phyloP scores from a whole-genome alignment of 2,113 vertebrate genomes.

The Peromyscus californicus region DNA sequence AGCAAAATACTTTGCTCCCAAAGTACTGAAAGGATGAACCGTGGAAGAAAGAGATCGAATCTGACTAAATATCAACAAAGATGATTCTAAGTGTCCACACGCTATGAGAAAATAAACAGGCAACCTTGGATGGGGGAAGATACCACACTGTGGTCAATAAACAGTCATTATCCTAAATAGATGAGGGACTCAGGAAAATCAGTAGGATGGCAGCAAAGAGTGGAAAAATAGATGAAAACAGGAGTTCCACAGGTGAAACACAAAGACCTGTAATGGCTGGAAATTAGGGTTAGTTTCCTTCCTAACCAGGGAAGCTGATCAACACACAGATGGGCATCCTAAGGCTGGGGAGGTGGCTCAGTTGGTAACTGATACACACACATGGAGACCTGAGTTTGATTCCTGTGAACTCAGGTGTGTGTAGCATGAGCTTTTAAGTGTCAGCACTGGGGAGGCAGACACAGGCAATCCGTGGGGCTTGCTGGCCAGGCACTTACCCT shows the following conservation, averaged over 20 bases:
- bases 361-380: no score
- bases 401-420: no score
- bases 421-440: neutral
- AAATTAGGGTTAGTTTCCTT: conserved; percentile 30
- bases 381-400: neutral
- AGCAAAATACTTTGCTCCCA: conserved; percentile 24
- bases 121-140: neutral
- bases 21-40: neutral
- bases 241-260: neutral
- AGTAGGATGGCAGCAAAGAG: neutral
- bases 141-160: neutral
- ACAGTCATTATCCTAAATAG: conserved; percentile 14
- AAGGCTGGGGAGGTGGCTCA: neutral
- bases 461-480: neutral
- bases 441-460: neutral
- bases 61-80: conserved; percentile 9
- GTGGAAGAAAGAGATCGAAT: neutral
- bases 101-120: neutral
- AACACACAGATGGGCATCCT: neutral
- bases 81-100: neutral
- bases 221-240: neutral
- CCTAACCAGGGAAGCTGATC: neutral
- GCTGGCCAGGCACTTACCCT: no score
- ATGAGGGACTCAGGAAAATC: neutral
- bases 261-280: neutral